These are phyloP conservation scores for Synaphobranchus kaupii DNA, from an alignment of 2,797 vertebrate genomes.

Conservation along the genomic window DNA sequence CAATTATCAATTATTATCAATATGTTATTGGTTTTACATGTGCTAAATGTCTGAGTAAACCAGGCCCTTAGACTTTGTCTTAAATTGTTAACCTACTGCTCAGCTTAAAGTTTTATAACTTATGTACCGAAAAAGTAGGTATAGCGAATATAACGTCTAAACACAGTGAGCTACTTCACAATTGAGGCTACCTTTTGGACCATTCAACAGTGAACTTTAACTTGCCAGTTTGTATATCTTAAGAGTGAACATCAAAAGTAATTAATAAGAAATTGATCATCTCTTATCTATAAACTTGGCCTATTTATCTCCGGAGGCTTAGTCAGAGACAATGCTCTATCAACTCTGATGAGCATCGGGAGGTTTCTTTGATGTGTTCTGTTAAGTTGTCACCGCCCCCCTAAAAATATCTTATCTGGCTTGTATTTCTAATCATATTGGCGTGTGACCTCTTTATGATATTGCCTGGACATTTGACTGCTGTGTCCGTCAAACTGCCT, in stretches of 20 bases:
- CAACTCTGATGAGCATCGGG: background rate
- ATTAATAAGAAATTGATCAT: conserved; percentile 17
- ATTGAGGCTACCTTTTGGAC: background rate
- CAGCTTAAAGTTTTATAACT: background rate
- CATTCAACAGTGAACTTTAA: background rate
- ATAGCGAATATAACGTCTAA: background rate
- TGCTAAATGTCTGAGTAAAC: no score
- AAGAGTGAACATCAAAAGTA: background rate
- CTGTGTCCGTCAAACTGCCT: background rate
- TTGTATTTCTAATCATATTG: conserved; percentile 1
- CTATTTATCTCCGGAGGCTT: background rate
- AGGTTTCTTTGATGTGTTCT: background rate
- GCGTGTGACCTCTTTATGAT: conserved; percentile 9
- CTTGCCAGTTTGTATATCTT: background rate
- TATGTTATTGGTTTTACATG: no score
- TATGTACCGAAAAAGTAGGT: background rate
- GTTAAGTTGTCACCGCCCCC: background rate
- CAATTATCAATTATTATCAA: no score
- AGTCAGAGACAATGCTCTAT: background rate
- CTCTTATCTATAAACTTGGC: background rate
- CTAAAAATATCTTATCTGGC: background rate
- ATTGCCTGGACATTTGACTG: conserved; percentile 6
- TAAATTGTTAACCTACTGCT: background rate
- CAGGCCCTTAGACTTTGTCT: no score
- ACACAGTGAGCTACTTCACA: background rate